These are phyloP conservation scores for Hypothenemus hampei DNA, from an alignment of 1,140 invertebrate genomes.

Conservation along the genomic window DNA sequence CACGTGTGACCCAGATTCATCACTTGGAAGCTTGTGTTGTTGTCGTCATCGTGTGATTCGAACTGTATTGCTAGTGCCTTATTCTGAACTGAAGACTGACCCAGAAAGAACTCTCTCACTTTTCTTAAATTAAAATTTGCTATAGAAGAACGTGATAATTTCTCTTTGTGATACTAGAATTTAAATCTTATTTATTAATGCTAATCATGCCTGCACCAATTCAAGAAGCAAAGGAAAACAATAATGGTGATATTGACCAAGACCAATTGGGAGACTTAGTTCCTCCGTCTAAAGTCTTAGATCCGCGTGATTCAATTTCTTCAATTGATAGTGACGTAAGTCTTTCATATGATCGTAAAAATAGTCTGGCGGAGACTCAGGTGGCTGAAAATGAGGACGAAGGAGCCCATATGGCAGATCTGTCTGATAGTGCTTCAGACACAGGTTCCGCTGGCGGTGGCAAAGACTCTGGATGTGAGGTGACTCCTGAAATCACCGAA, in stretches of 20 bases:
- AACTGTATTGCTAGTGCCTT: constrained; percentile 33
- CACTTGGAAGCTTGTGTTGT: constrained; percentile 11
- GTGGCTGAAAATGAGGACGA: constrained; percentile 51
- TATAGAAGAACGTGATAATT: constrained; percentile 28
- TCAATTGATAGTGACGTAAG: constrained; percentile 61
- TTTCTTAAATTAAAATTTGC: too few relatives aligned
- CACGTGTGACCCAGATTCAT: constrained; percentile 40
- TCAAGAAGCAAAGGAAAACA: constrained; percentile 24
- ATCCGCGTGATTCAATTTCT: constrained; percentile 58
- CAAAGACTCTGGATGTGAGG: constrained; percentile 63
- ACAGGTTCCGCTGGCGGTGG: constrained; percentile 54
- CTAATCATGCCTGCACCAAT: constrained; percentile 40
- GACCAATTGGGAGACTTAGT: constrained; percentile 41
- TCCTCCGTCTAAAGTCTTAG: constrained; percentile 50
- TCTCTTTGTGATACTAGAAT: constrained; percentile 40
- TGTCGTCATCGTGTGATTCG: too few relatives aligned
- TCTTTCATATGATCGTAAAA: constrained; percentile 49
- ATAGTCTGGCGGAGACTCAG: constrained; percentile 41
- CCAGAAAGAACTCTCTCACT: too few relatives aligned
- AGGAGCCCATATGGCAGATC: constrained; percentile 53
- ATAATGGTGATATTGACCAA: constrained; percentile 14
- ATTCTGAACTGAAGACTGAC: constrained; percentile 32
- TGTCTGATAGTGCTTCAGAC: constrained; percentile 59
- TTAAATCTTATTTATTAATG: constrained; percentile 11
- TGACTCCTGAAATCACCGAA: constrained; percentile 51